Evolutionary conservation across 2,797 vertebrate genomes (phyloP).

Genomic region (Characodon lateralis): DNA sequence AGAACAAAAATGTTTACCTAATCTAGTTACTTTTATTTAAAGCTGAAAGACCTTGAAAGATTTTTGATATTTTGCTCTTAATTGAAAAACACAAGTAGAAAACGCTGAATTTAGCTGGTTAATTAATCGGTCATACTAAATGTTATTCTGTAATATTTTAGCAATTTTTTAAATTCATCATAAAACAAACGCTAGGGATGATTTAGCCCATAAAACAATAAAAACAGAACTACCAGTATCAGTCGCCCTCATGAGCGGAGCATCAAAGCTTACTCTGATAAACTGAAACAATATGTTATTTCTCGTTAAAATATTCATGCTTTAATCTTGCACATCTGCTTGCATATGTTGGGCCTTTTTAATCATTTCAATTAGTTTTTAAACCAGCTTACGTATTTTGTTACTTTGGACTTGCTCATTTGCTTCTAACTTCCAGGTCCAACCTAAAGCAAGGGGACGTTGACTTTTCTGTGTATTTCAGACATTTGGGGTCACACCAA

Average conservation of each 20-base stretch:
- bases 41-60: background rate
- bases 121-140: background rate
- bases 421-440: background rate
- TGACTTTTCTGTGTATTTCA: conserved; percentile 16
- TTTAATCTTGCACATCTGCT: background rate
- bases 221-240: background rate
- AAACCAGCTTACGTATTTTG: background rate
- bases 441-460: background rate
- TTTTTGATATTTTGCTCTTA: background rate
- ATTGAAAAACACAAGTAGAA: background rate
- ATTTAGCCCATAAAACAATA: background rate
- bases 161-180: background rate
- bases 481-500: conserved; percentile 12
- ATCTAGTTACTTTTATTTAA: background rate
- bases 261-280: background rate
- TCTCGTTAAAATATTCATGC: no score
- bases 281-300: background rate
- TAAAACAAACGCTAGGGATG: background rate
- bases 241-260: background rate
- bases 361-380: background rate
- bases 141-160: background rate
- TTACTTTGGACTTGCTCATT: background rate
- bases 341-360: background rate
- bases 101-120: background rate
- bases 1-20: background rate